phyloP scores from a whole-genome alignment of 2,888 invertebrate species.

The Desoria tigrina region DNA sequence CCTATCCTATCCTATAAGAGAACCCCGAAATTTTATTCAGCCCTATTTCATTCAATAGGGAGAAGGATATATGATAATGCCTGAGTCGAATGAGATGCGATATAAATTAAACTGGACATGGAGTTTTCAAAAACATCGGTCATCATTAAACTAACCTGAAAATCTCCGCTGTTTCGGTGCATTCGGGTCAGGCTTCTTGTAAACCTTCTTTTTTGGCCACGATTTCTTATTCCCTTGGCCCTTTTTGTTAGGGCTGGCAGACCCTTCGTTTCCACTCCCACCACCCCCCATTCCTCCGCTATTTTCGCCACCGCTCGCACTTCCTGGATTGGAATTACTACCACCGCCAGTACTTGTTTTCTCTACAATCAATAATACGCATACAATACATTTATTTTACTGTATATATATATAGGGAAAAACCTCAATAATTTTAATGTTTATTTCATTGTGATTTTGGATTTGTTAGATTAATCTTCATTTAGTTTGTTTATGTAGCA shows the following conservation, averaged over 20 bases:
- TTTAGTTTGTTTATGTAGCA: too few relatives aligned
- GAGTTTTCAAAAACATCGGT: background rate
- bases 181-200: constrained; percentile 54
- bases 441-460: too few relatives aligned
- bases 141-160: constrained; percentile 47
- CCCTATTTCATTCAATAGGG: too few relatives aligned
- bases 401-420: too few relatives aligned
- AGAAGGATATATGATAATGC: too few relatives aligned
- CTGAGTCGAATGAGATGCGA: too few relatives aligned
- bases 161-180: constrained; percentile 54
- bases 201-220: constrained; percentile 54
- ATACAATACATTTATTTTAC: too few relatives aligned
- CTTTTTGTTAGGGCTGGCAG: constrained; percentile 26
- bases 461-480: too few relatives aligned
- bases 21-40: too few relatives aligned
- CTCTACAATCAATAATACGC: too few relatives aligned
- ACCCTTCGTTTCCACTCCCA: constrained; percentile 42
- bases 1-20: too few relatives aligned
- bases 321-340: constrained; percentile 52
- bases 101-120: background rate
- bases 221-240: constrained; percentile 51
- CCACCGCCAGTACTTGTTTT: constrained; percentile 46
- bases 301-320: constrained; percentile 49
- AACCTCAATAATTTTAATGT: too few relatives aligned
- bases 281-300: constrained; percentile 34